phyloP scores from a whole-genome alignment of 2,797 vertebrate species.

The Megaceryle alcyon region DNA sequence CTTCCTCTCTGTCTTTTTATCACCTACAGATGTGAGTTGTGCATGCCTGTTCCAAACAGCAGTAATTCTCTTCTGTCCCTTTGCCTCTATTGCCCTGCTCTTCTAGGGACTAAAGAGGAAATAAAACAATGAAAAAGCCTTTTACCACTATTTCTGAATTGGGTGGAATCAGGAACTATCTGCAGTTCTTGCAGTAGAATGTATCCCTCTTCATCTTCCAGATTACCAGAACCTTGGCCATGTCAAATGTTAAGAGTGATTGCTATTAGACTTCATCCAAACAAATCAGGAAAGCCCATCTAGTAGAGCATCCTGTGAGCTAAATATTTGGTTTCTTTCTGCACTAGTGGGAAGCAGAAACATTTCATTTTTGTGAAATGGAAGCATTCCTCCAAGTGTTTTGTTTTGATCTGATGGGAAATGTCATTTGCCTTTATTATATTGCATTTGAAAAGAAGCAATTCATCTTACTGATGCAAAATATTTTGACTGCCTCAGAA shows the following conservation, averaged over 20 bases:
- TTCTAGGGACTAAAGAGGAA: not conserved
- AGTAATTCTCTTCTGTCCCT: not conserved
- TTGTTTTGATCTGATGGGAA: not conserved
- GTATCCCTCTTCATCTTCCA: not conserved
- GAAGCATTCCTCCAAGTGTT: not conserved
- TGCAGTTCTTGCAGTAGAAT: not conserved
- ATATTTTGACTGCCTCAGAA: conserved; percentile 24
- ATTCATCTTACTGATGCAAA: not conserved
- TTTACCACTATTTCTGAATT: not conserved
- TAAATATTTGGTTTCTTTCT: not conserved
- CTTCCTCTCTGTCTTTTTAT: not conserved
- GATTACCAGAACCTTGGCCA: not conserved
- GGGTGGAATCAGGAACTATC: not conserved
- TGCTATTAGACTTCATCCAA: not conserved
- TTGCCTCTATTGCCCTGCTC: not conserved
- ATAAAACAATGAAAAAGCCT: not conserved
- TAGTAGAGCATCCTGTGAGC: not conserved
- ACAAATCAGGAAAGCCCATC: not conserved
- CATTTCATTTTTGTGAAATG: not conserved
- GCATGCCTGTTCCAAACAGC: not conserved
- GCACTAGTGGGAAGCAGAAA: not conserved
- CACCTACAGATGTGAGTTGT: not conserved
- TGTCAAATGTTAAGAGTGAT: not conserved
- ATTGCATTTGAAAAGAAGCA: not conserved
- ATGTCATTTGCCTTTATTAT: conserved; percentile 29